A percentile compares a stretch with the other conserved stretches of the same genome.
These are phyloP conservation scores for Machimus rusticus DNA, from an alignment of 2,888 invertebrate species.

Conservation along the genomic window DNA sequence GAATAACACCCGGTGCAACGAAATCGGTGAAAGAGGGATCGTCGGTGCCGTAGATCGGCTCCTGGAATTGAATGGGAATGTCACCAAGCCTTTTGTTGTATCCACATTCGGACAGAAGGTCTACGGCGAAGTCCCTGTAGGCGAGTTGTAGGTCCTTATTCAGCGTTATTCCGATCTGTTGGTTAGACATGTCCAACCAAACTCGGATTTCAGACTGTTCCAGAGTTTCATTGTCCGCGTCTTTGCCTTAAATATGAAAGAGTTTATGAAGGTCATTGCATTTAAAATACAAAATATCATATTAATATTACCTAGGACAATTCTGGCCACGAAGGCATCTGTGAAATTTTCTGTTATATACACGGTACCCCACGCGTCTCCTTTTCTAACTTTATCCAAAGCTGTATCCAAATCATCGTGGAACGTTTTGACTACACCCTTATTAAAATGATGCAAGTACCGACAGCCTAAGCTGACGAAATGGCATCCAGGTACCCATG, in stretches of 20 bases:
- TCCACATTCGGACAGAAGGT: slow-evolving; percentile 74
- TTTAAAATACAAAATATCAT: neutral
- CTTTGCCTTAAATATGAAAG: slow-evolving; percentile 65
- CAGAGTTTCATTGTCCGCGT: slow-evolving; percentile 85
- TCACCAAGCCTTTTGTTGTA: slow-evolving; percentile 87
- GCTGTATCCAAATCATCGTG: slow-evolving; percentile 74
- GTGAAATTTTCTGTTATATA: slow-evolving; percentile 92
- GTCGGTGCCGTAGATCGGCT: slow-evolving; percentile 87
- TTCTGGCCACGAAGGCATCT: slow-evolving; percentile 81
- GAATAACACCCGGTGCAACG: slow-evolving; percentile 93
- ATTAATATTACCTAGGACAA: slow-evolving; percentile 70
- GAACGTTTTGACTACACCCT: slow-evolving; percentile 75
- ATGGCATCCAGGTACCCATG: slow-evolving; percentile 68
- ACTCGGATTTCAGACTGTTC: slow-evolving; percentile 87
- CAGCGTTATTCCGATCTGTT: slow-evolving; percentile 90
- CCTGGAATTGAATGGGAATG: slow-evolving; percentile 86
- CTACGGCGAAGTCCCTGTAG: slow-evolving; percentile 84
- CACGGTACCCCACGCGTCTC: slow-evolving; percentile 88
- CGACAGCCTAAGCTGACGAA: slow-evolving; percentile 80
- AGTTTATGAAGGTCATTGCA: neutral
- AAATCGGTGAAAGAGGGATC: slow-evolving; percentile 95
- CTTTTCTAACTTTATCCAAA: slow-evolving; percentile 74
- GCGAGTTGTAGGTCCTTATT: slow-evolving; percentile 85
- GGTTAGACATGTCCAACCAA: slow-evolving; percentile 94
- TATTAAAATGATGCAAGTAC: slow-evolving; percentile 78